Conservation (phyloP, 2,113 vertebrate species). For the Archilochus colubris region DNA sequence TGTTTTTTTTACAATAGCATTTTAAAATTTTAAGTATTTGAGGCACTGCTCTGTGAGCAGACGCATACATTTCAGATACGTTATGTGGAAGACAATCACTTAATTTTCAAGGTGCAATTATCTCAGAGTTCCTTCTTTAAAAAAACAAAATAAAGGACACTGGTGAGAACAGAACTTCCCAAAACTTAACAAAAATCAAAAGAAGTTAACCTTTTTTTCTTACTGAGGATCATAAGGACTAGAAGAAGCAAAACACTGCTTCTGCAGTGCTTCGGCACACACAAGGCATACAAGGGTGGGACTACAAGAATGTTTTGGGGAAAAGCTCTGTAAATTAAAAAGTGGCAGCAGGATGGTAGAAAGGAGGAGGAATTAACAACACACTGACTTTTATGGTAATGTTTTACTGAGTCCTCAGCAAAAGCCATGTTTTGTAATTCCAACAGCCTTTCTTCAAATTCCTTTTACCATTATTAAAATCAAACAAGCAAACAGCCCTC, state of each 20-base stretch:
- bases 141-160: background rate
- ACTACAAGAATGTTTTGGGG: background rate
- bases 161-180: background rate
- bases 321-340: constrained; percentile 48
- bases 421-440: background rate
- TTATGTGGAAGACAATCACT: background rate
- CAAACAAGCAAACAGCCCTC: background rate
- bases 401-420: background rate
- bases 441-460: background rate
- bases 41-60: background rate
- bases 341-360: constrained; percentile 38
- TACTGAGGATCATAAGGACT: background rate
- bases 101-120: constrained; percentile 19
- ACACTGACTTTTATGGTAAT: constrained; percentile 34
- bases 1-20: constrained; percentile 22
- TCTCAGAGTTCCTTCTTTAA: background rate
- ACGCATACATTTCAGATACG: background rate
- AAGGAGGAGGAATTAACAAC: background rate
- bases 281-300: background rate
- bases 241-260: background rate
- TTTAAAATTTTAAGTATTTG: constrained; percentile 43
- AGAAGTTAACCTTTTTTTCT: background rate
- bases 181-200: background rate
- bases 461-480: background rate
- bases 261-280: background rate